Evolutionary conservation across 2,888 invertebrate species (phyloP).

Genomic region (Drosophila sordidula): DNA sequence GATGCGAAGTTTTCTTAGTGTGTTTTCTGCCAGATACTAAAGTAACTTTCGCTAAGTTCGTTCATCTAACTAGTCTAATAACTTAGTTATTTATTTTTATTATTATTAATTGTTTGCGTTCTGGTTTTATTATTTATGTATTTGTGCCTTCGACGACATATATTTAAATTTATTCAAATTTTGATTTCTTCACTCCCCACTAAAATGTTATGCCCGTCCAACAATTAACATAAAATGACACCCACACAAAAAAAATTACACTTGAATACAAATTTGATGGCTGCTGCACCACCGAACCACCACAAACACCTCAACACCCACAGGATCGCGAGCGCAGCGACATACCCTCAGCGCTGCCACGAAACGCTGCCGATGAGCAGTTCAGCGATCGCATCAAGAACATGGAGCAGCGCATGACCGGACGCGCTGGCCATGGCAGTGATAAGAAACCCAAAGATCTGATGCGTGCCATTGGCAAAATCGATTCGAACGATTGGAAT

Average conservation of each 20-base stretch:
- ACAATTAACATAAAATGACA: constrained; percentile 43
- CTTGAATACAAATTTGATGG: constrained; percentile 28
- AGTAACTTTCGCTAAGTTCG: constrained; percentile 34
- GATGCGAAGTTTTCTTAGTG: constrained; percentile 4
- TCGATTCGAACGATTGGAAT: constrained; percentile 96
- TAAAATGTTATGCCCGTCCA: constrained; percentile 27
- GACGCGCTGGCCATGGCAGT: constrained; percentile 86
- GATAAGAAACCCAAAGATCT: constrained; percentile 94
- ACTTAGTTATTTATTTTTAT: constrained; percentile 5
- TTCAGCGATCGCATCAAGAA: constrained; percentile 87
- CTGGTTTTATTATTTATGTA: constrained; percentile 39
- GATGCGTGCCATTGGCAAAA: constrained; percentile 94
- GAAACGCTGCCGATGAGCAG: constrained; percentile 83
- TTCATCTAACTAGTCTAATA: constrained; percentile 51
- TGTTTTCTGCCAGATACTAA: constrained; percentile 24
- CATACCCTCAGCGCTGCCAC: constrained; percentile 83
- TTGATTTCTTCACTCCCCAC: constrained; percentile 61
- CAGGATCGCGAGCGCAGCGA: constrained; percentile 85
- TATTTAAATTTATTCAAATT: constrained; percentile 52
- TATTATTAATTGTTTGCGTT: constrained; percentile 27
- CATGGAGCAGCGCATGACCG: constrained; percentile 92
- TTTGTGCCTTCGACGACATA: constrained; percentile 32
- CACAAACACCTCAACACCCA: constrained; percentile 14
- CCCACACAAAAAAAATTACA: constrained; percentile 28
- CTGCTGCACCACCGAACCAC: constrained; percentile 28